These are phyloP conservation scores for Catamblyrhynchus diadema DNA, from an alignment of 2,797 vertebrate species.

Conservation along the genomic window DNA sequence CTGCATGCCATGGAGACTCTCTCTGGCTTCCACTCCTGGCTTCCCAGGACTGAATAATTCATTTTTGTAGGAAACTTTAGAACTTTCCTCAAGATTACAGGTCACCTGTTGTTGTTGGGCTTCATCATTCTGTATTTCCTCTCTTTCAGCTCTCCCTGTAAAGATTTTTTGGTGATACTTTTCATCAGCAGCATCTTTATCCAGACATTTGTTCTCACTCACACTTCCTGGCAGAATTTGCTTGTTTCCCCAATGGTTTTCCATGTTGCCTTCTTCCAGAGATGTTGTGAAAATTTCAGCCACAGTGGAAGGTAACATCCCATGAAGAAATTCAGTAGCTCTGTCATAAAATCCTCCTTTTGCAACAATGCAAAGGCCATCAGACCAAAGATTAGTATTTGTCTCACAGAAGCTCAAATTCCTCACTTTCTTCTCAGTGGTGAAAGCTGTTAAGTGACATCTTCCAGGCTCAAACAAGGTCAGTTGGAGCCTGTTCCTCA, in stretches of 20 bases:
- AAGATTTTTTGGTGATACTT: neutral
- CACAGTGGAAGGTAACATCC: constrained; percentile 42
- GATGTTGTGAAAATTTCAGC: constrained; percentile 41
- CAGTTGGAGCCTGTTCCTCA: neutral
- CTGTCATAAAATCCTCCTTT: neutral
- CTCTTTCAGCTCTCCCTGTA: neutral
- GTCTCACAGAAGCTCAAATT: neutral
- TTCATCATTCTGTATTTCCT: neutral
- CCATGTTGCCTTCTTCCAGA: constrained; percentile 30
- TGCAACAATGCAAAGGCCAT: neutral
- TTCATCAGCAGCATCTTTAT: neutral
- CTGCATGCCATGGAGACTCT: neutral
- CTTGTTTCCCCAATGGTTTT: constrained; percentile 29
- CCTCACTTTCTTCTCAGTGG: neutral
- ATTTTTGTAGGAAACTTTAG: neutral
- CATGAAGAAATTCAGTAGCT: constrained; percentile 25
- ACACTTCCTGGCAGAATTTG: neutral
- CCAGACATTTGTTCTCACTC: constrained; percentile 36
- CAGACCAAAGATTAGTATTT: neutral
- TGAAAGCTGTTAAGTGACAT: neutral
- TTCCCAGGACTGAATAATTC: neutral
- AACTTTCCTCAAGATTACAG: neutral
- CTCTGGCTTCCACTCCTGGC: constrained; percentile 3
- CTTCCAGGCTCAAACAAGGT: constrained; percentile 2
- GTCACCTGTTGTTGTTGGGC: neutral